These are phyloP conservation scores for Stichodactyla helianthus DNA, from an alignment of 64 coral and sea anemone species.

Conservation along the genomic window DNA sequence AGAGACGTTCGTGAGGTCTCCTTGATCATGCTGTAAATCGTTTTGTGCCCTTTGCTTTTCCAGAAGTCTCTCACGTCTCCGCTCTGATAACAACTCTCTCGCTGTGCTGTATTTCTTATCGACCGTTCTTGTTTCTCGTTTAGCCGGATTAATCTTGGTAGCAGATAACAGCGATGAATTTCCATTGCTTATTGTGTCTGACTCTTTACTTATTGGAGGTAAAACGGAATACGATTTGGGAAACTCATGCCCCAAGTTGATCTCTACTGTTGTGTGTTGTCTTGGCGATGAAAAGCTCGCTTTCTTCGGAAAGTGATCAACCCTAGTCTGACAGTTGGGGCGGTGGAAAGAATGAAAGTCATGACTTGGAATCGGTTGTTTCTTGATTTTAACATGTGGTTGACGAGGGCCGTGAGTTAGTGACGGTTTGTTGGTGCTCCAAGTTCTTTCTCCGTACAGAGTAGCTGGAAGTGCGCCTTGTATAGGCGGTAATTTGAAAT, in stretches of 20 bases:
- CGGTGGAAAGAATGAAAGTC: conserved; percentile 2
- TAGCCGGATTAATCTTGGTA: background rate
- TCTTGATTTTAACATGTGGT: conserved; percentile 12
- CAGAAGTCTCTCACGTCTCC: conserved; percentile 24
- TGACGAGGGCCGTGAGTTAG: background rate
- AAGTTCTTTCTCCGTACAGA: conserved; percentile 19
- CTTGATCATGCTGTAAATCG: background rate
- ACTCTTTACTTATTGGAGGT: conserved; percentile 64
- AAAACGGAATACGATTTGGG: conserved; percentile 59
- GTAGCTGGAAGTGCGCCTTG: conserved; percentile 55
- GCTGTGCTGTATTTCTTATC: background rate
- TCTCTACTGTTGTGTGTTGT: conserved; percentile 13
- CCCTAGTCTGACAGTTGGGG: background rate
- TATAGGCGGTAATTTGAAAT: conserved; percentile 84
- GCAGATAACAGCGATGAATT: background rate
- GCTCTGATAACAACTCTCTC: conserved; percentile 15
- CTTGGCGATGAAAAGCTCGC: background rate
- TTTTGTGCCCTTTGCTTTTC: conserved; percentile 28
- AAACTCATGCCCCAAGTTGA: conserved; percentile 56
- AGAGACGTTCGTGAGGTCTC: background rate
- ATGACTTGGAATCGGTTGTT: background rate
- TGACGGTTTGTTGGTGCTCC: conserved; percentile 24
- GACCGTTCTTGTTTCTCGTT: background rate
- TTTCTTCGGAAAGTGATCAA: background rate
- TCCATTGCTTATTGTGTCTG: background rate